Evolutionary conservation across 2,888 invertebrate species (phyloP).

Genomic region (Athalia circularis): DNA sequence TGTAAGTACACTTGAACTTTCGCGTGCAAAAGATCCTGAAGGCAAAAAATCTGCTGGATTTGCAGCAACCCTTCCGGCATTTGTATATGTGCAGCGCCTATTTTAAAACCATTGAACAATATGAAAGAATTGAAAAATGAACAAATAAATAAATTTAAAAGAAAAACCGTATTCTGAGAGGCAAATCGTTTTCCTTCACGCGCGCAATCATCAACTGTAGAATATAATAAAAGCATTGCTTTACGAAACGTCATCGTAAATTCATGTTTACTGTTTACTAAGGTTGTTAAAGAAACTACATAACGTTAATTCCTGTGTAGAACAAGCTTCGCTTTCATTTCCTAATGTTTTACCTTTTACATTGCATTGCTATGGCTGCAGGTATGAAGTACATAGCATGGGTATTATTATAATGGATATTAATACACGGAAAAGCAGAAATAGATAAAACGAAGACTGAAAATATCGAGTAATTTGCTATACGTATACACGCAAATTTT

Average conservation of each 20-base stretch:
- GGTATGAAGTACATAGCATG: neutral
- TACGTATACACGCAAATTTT: slow-evolving; percentile 5
- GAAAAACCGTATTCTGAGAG: neutral
- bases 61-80: neutral
- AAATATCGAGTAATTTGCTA: slow-evolving; percentile 18
- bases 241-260: slow-evolving; percentile 32
- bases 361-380: neutral
- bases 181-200: neutral
- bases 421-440: neutral
- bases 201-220: slow-evolving; percentile 8
- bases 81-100: neutral
- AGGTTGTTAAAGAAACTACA: neutral
- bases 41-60: neutral
- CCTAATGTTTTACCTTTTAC: slow-evolving; percentile 24
- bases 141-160: slow-evolving; percentile 3
- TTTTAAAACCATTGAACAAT: neutral
- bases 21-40: too few relatives aligned
- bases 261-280: slow-evolving; percentile 21
- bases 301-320: neutral
- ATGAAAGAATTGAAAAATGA: neutral
- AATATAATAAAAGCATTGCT: neutral
- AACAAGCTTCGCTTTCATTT: slow-evolving; percentile 39
- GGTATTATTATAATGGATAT: too few relatives aligned
- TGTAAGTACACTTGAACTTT: too few relatives aligned
- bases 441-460: slow-evolving; percentile 27